These are phyloP conservation scores for Oenanthe oenanthe DNA, from an alignment of 2,113 vertebrate species.

Conservation along the genomic window DNA sequence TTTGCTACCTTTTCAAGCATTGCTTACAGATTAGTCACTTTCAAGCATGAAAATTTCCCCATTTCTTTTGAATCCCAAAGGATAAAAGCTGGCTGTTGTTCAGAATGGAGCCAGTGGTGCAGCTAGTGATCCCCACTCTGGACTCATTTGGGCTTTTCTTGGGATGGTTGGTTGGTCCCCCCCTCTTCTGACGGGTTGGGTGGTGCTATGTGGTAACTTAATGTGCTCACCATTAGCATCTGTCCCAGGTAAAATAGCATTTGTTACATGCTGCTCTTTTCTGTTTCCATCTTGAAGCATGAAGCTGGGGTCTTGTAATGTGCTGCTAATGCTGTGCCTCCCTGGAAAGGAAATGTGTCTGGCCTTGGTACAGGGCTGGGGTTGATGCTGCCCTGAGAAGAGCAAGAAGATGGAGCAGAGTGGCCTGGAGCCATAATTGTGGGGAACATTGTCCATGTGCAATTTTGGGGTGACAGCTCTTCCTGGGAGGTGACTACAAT, in stretches of 20 bases:
- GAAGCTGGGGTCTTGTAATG: background rate
- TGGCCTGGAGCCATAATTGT: accelerated
- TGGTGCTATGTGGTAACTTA: background rate
- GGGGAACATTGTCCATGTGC: accelerated
- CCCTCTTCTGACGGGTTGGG: background rate
- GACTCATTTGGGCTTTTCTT: background rate
- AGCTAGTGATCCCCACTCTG: background rate
- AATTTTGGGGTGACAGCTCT: background rate
- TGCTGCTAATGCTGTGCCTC: background rate
- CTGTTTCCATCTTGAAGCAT: background rate
- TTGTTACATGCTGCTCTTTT: background rate
- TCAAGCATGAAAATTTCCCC: background rate
- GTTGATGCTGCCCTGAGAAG: background rate
- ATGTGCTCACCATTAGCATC: background rate
- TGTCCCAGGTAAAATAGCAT: background rate
- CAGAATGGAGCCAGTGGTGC: background rate
- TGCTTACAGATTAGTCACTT: background rate
- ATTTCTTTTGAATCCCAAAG: background rate
- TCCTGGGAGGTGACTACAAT: background rate
- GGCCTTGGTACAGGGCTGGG: accelerated
- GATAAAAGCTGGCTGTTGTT: background rate
- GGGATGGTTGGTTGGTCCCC: background rate
- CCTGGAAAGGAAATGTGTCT: background rate
- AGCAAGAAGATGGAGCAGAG: background rate
- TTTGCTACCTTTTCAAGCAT: background rate